phyloP scores from a whole-genome alignment of 2,797 vertebrate species.

The Halcyon leucocephala region DNA sequence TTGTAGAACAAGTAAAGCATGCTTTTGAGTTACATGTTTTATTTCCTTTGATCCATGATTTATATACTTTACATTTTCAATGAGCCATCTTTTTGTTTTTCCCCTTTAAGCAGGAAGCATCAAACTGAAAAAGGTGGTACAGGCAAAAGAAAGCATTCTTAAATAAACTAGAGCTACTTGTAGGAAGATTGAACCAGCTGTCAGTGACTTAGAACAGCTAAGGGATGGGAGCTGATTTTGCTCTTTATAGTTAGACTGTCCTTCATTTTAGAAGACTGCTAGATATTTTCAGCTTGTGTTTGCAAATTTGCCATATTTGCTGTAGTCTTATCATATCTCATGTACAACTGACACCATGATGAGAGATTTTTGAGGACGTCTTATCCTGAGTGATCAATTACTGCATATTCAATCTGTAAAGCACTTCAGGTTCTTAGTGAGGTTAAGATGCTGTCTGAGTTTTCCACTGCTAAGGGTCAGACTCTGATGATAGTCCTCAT shows the following conservation, averaged over 20 bases:
- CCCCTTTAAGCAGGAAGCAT: not conserved
- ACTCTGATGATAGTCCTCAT: not conserved
- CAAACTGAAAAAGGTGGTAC: not conserved
- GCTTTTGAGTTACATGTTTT: not conserved
- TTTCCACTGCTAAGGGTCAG: not conserved
- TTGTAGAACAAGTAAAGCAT: not conserved
- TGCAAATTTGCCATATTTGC: conserved; percentile 15
- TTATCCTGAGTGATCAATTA: not conserved
- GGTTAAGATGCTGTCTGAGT: not conserved
- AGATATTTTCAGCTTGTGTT: conserved; percentile 25
- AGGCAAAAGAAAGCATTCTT: not conserved
- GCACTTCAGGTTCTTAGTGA: not conserved
- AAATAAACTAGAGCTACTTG: conserved; percentile 16
- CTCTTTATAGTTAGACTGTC: conserved; percentile 29
- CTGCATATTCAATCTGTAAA: not conserved
- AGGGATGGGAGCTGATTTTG: not conserved
- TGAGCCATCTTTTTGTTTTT: not conserved
- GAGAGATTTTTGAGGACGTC: not conserved
- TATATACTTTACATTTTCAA: not conserved
- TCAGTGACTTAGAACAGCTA: conserved; percentile 4
- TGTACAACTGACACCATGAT: not conserved
- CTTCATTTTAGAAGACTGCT: conserved; percentile 17
- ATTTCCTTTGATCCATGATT: not conserved
- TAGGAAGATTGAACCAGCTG: conserved; percentile 36
- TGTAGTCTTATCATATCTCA: conserved; percentile 1